These are phyloP conservation scores for Orthosia gothica DNA, from an alignment of 2,888 invertebrate species.

Conservation along the genomic window DNA sequence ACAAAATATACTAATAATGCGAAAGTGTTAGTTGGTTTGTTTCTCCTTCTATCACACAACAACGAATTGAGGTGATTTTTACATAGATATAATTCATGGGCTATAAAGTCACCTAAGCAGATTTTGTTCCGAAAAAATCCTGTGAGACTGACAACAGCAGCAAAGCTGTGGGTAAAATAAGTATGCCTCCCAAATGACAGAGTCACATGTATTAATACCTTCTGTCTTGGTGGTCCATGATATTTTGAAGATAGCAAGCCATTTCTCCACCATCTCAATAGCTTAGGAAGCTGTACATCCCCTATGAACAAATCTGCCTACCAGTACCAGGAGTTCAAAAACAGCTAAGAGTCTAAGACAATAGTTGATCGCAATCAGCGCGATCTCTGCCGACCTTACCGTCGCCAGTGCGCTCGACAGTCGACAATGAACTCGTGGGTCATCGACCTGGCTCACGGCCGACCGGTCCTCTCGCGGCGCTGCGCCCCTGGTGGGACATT, in stretches of 20 bases:
- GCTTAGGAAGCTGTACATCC: background rate
- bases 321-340: slow-evolving; percentile 8
- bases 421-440: slow-evolving; percentile 70
- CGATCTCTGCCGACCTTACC: slow-evolving; percentile 49
- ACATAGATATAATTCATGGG: background rate
- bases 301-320: slow-evolving; percentile 5
- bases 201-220: background rate
- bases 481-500: slow-evolving; percentile 66
- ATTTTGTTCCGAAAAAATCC: background rate
- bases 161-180: too few relatives aligned
- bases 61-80: background rate
- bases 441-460: slow-evolving; percentile 68
- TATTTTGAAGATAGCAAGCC: background rate
- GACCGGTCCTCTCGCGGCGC: slow-evolving; percentile 67
- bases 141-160: background rate
- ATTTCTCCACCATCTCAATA: background rate
- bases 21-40: background rate
- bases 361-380: slow-evolving; percentile 56
- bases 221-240: background rate
- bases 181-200: background rate
- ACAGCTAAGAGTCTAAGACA: slow-evolving; percentile 46
- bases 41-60: background rate
- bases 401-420: slow-evolving; percentile 61
- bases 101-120: background rate
- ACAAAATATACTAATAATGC: background rate